Base-by-base conservation (phyloP, 2,797 vertebrate species). In the Chloroceryle inda region DNA sequence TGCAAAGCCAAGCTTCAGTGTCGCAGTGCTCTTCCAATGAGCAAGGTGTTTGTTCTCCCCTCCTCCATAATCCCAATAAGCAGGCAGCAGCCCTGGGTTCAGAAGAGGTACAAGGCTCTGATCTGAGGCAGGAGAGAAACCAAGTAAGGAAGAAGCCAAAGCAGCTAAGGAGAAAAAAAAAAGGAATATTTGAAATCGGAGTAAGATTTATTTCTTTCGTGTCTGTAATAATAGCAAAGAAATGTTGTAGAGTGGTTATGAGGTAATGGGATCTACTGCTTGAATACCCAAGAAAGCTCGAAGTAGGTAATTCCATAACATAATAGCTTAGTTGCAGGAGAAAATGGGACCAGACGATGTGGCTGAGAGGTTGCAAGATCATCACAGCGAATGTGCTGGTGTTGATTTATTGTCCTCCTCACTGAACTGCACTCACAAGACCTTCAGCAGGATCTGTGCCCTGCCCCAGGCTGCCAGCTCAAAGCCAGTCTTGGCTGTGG, bases 371-470 rank as follows among this genome's bases (percentile, higher is more conserved):
- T 3, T 47, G 44, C 1, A 2, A 63, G 42, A 67, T 77, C 31
- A 59, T 56, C 37, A 78, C 33, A 45, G 31, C 1, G 0, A 58
- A 61, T 0, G 0, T 3, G 19, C 20, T 71, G 72, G 37, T 13
- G 5, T 4, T 11, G 9, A 31, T 27, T 35, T 83, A 49, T 49
- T 11, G 0, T 27, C 10, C 19, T 40, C 22, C 14, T 10, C 40
- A 22, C 9, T 5, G 40, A 61, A 55, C n/a, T 22, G n/a, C n/a
- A 18, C 9, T 66, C 29, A 15, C 29, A n/a, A 88, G 24, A 12
- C n/a, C 26, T 64, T 38, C 42, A 8, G 3, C 18, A 29, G 19
- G 20, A 31, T 10, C 67, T 12, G 2, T 20, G 31, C 9, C 49
- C 10, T 56, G 33, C 11, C n/a, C 45, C 45, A n/a, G 31, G 26